Evolutionary conservation across 2,113 vertebrate species (phyloP).

Genomic region (Sterna hirundo): DNA sequence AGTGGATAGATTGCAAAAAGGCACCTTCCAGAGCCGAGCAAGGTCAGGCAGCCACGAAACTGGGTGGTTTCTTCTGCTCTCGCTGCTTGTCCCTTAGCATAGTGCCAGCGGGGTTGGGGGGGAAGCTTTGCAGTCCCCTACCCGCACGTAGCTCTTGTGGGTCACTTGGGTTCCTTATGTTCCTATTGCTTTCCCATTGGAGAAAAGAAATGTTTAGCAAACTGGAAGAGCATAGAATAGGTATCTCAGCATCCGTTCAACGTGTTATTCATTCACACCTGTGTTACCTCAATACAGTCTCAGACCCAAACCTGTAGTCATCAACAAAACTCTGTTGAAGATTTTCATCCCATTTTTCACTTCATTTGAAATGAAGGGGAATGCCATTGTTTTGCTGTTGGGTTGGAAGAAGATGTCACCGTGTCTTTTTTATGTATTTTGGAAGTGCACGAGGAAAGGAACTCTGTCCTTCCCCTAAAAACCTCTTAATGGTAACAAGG

Average conservation of each 20-base stretch:
- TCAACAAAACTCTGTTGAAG: not conserved
- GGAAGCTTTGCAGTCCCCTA: not conserved
- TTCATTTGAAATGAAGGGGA: not conserved
- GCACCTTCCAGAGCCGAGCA: not conserved
- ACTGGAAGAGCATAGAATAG: not conserved
- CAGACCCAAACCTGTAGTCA: not conserved
- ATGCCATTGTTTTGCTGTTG: not conserved
- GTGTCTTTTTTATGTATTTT: not conserved
- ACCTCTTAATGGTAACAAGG: not conserved
- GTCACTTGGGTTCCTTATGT: accelerated
- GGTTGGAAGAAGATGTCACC: not conserved
- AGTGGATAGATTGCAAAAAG: not conserved
- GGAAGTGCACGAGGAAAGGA: slow-evolving; percentile 1
- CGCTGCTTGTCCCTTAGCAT: not conserved
- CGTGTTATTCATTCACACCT: not conserved
- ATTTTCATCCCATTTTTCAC: slow-evolving; percentile 51
- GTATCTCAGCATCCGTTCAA: not conserved
- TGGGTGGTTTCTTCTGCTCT: not conserved
- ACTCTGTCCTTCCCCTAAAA: not conserved
- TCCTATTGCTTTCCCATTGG: not conserved
- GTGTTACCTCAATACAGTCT: not conserved
- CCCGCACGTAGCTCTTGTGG: not conserved
- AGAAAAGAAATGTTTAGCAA: not conserved
- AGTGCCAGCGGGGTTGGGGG: not conserved
- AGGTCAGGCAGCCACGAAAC: not conserved